phyloP scores from a whole-genome alignment of 2,113 vertebrate species.

The Rhinoderma darwinii region DNA sequence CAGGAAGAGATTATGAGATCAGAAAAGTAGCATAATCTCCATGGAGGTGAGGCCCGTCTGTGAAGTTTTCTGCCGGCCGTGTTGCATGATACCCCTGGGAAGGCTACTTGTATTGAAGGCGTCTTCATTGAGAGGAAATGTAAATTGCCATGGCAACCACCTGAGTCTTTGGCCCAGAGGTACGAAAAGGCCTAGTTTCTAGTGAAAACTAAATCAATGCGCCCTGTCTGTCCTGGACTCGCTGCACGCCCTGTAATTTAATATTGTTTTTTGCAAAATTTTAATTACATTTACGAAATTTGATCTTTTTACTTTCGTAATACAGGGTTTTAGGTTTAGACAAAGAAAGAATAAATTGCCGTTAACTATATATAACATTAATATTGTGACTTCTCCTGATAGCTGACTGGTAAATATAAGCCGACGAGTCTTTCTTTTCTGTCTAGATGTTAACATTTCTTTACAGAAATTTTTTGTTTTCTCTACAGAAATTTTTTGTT shows the following conservation, averaged over 20 bases:
- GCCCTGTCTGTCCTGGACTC: neutral
- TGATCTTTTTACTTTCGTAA: neutral
- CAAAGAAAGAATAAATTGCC: neutral
- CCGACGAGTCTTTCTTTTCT: too few relatives aligned
- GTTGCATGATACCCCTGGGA: constrained; percentile 79
- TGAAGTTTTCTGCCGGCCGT: constrained; percentile 71
- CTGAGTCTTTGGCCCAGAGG: neutral
- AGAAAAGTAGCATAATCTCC: constrained; percentile 72
- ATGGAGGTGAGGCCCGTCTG: constrained; percentile 67
- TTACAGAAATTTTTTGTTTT: neutral
- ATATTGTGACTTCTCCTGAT: neutral
- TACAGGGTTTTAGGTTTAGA: neutral
- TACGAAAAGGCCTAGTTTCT: constrained; percentile 62
- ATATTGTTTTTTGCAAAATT: constrained; percentile 1
- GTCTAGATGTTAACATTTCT: neutral
- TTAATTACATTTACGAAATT: neutral
- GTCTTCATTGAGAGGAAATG: constrained; percentile 62
- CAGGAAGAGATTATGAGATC: constrained; percentile 70
- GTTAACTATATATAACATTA: neutral
- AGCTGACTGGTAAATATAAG: too few relatives aligned
- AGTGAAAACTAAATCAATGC: neutral
- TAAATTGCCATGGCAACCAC: constrained; percentile 61
- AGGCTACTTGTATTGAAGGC: constrained; percentile 61
- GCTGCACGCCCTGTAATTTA: neutral
- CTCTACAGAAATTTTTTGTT: neutral